phyloP scores from a whole-genome alignment of 35 echinoderm and acorn worm species.

The Heliocidaris erythrogramma region DNA sequence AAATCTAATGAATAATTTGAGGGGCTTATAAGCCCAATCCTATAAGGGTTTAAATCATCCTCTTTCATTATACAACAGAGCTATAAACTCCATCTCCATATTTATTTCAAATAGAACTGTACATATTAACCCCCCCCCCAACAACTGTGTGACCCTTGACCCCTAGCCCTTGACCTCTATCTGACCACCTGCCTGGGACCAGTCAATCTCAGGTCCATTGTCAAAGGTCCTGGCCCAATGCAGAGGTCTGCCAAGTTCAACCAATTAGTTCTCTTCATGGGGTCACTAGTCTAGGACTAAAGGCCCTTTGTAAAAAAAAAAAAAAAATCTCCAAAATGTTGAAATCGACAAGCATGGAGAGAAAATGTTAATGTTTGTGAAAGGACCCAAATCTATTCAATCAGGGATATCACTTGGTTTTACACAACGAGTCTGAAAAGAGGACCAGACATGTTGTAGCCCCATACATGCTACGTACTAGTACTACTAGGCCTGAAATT shows the following conservation, averaged over 20 bases:
- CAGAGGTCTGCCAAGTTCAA: not conserved
- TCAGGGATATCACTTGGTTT: not conserved
- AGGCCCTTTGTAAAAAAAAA: not conserved
- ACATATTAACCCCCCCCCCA: not conserved
- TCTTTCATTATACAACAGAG: not conserved
- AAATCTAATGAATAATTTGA: too few species aligned
- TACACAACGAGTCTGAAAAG: too few species aligned
- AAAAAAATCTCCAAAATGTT: not conserved
- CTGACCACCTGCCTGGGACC: not conserved
- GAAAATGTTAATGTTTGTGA: not conserved
- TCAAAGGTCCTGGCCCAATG: not conserved
- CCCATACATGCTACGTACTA: too few species aligned
- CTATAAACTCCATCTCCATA: not conserved
- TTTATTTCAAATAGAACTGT: not conserved
- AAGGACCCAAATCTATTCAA: not conserved
- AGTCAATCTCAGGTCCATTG: not conserved
- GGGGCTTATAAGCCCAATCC: too few species aligned
- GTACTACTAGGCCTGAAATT: too few species aligned
- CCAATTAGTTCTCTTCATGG: not conserved
- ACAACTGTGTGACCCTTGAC: not conserved
- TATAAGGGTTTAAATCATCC: not conserved
- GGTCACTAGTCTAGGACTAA: not conserved
- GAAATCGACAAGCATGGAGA: not conserved
- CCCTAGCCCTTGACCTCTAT: not conserved
- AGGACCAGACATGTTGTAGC: too few species aligned